Evolutionary conservation across 2,113 vertebrate genomes (phyloP).

Genomic region (Hypocryptadius cinnamomeus): DNA sequence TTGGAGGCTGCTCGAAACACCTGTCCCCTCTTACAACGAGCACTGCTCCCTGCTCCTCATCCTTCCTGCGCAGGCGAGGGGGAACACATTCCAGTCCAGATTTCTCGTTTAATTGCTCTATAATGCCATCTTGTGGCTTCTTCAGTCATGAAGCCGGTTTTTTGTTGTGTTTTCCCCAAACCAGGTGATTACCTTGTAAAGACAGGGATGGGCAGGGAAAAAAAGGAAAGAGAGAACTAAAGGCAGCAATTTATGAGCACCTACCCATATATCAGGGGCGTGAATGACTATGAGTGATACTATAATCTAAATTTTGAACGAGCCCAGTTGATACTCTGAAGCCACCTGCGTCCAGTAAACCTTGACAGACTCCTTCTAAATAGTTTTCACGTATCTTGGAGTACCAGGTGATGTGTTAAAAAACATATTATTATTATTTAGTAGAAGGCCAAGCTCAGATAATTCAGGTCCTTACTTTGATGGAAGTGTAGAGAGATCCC

Average conservation of each 20-base stretch:
- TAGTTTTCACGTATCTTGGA: background rate
- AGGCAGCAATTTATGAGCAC: background rate
- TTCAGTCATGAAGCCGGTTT: background rate
- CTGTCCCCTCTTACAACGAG: background rate
- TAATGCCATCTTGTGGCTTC: slow-evolving; percentile 65
- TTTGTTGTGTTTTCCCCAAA: background rate
- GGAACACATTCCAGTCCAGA: background rate
- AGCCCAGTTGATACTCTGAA: background rate
- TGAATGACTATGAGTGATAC: background rate
- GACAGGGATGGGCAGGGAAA: background rate
- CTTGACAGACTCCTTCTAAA: background rate
- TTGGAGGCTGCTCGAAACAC: slow-evolving; percentile 19
- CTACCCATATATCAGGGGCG: no score
- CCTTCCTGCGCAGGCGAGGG: background rate
- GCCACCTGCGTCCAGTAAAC: background rate
- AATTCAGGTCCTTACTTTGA: background rate
- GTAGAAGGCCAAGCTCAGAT: background rate
- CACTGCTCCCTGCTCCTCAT: background rate
- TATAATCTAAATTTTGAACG: background rate
- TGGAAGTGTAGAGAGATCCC: background rate
- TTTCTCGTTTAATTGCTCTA: slow-evolving; percentile 51
- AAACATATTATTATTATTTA: background rate
- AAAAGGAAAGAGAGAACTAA: background rate
- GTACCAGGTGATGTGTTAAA: background rate
- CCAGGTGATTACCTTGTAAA: background rate